phyloP scores from a whole-genome alignment of 2,797 vertebrate genomes.

The Xenops minutus region DNA sequence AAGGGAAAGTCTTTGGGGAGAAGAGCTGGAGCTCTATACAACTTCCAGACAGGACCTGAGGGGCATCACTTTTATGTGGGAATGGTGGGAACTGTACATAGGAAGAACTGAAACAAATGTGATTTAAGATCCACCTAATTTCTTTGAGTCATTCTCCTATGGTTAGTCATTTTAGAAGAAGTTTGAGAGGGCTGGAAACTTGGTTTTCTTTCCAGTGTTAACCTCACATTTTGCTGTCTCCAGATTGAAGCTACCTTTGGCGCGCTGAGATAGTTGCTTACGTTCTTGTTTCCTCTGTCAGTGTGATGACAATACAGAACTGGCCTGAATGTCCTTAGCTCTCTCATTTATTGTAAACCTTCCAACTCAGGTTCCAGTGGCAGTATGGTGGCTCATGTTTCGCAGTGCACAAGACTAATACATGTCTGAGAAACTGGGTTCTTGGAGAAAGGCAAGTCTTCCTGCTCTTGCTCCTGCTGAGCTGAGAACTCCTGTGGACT shows the following conservation, averaged over 20 bases:
- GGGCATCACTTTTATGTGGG: not conserved
- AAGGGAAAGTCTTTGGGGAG: not conserved
- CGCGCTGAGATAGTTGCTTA: not conserved
- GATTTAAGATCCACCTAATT: not conserved
- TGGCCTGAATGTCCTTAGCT: not conserved
- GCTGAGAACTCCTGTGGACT: not conserved
- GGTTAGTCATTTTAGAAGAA: not conserved
- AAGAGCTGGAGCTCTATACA: not conserved
- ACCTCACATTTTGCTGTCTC: not conserved
- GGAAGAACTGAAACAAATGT: not conserved
- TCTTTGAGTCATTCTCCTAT: not conserved
- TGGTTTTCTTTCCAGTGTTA: not conserved
- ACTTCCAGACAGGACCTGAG: not conserved
- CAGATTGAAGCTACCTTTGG: not conserved
- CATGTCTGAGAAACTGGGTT: not conserved
- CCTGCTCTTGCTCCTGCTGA: not conserved
- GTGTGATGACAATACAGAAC: not conserved
- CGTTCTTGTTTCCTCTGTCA: not conserved
- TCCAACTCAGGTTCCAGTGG: not conserved
- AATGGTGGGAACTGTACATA: not conserved
- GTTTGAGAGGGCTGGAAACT: not conserved
- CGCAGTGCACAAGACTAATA: accelerated
- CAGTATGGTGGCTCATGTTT: not conserved
- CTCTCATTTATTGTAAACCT: not conserved
- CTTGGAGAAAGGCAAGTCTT: not conserved